Percentiles rank a stretch among this genome's conserved stretches.
Conservation (phyloP, 2,113 vertebrate genomes). For the human (Homo sapiens) region DNA sequence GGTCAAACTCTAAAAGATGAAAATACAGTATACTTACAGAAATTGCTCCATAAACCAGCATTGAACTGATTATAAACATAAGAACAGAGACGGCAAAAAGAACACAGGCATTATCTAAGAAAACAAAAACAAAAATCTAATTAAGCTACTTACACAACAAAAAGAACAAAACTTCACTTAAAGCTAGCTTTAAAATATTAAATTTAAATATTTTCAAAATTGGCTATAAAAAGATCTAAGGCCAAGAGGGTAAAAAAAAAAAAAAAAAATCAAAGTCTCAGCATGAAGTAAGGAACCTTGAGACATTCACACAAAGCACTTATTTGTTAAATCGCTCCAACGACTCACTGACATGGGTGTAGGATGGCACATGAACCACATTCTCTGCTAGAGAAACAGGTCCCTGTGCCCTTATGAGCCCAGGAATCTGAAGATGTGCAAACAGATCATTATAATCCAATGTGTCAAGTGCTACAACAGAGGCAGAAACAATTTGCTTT, state of each 20-base stretch:
- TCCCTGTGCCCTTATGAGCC: background rate
- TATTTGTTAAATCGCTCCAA: background rate
- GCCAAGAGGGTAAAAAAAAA: background rate
- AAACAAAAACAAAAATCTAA: constrained; percentile 61
- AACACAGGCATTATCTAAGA: constrained; percentile 95
- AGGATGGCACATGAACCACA: too few species aligned
- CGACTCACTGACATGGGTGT: background rate
- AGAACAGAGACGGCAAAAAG: constrained; percentile 97
- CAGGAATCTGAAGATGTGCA: background rate
- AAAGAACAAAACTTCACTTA: constrained; percentile 17
- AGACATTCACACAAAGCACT: background rate
- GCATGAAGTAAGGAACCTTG: background rate
- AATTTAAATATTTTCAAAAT: constrained; percentile 29
- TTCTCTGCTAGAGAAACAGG: background rate
- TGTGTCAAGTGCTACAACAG: background rate
- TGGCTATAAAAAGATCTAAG: background rate
- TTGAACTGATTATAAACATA: constrained; percentile 99
- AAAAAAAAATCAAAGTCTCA: background rate
- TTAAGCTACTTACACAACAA: constrained; percentile 34
- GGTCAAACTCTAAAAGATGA: background rate
- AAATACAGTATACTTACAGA: constrained; percentile 89
- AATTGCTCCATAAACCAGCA: constrained; percentile 99
- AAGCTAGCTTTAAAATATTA: background rate
- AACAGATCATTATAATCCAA: background rate
- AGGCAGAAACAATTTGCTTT: background rate